phyloP scores from a whole-genome alignment of 1,140 invertebrate species.

The Heliconius nattereri region DNA sequence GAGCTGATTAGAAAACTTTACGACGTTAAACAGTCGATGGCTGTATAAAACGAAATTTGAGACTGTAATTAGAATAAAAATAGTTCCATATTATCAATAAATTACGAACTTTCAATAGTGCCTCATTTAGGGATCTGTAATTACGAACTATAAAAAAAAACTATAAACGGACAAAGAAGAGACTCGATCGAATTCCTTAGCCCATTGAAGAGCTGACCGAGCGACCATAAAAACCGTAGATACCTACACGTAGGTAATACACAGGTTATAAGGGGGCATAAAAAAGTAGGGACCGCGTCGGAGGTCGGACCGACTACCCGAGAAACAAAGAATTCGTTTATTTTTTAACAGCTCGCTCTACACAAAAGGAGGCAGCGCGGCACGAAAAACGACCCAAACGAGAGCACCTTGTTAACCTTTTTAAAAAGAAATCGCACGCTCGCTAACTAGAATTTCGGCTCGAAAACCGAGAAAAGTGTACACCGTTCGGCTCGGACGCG shows the following conservation, averaged over 20 bases:
- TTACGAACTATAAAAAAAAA: slow-evolving; percentile 59
- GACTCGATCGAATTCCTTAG: slow-evolving; percentile 80
- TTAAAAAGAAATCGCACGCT: slow-evolving; percentile 78
- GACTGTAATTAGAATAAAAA: slow-evolving; percentile 35
- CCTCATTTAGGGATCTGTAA: slow-evolving; percentile 60
- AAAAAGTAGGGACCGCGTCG: slow-evolving; percentile 79
- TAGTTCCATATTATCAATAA: slow-evolving; percentile 38
- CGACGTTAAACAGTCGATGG: slow-evolving; percentile 30
- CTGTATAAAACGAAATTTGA: slow-evolving; percentile 27
- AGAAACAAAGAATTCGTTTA: slow-evolving; percentile 81
- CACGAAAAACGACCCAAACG: slow-evolving; percentile 78
- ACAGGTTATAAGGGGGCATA: slow-evolving; percentile 80
- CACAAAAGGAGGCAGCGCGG: slow-evolving; percentile 76
- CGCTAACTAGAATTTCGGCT: slow-evolving; percentile 79
- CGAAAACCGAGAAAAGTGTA: slow-evolving; percentile 77
- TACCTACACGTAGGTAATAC: slow-evolving; percentile 81
- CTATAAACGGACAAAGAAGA: slow-evolving; percentile 66
- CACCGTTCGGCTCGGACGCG: slow-evolving; percentile 54
- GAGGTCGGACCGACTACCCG: slow-evolving; percentile 78
- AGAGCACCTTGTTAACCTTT: slow-evolving; percentile 79
- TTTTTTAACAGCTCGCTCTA: slow-evolving; percentile 81
- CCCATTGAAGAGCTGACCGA: slow-evolving; percentile 80
- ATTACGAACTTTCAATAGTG: slow-evolving; percentile 47
- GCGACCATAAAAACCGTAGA: slow-evolving; percentile 79
- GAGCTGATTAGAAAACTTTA: slow-evolving; percentile 34